Evolutionary conservation across 1,140 invertebrate genomes (phyloP), one percentile per base, ranked within the genome.

Genomic region (Epicauta chinensis): DNA sequence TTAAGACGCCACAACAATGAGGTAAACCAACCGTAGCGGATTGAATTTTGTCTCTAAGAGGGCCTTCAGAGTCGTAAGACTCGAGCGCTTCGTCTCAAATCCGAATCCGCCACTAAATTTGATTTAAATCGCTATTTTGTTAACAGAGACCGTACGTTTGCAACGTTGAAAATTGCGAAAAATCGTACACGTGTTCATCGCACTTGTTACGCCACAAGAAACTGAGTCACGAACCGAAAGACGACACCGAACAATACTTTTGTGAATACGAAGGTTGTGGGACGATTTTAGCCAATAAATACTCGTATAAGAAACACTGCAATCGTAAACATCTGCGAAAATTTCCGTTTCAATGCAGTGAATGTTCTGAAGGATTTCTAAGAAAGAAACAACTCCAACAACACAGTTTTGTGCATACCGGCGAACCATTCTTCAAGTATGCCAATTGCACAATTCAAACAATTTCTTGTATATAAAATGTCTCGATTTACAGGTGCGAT

Each of bases 201-300:
- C 75, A 76, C 60, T 68, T 77, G 38, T 64, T 66, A 46, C 64
- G 75, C 9, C 75, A 77, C 51, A 66, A 72, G 51, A 69, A 66
- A 39, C 68, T 39, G 44, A 59, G 58, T 29, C 67, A 70, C 43
- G 44, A 23, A 5, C 29, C 16, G 7, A 47, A 53, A 35, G 23
- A 23, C 7, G 37, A 43, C 16, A 16, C 29, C 23, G 17, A 55
- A 10, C 43, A 38, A 40, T n/a, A 48, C 13, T 29, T 17, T 37
- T 67, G 60, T 54, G 49, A 61, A 10, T 43, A 56, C 47, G 16
- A 50, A 16, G 60, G 59, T 31, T 68, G 68, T 53, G 34, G 42
- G 7, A 30, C 43, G 35, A 40, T 51, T 30, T 60, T 67, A 30
- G 50, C 55, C n/a, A 64, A 58, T 50, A 62, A 59, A 34, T 59